Evolutionary conservation across 2,797 vertebrate genomes (phyloP), one percentile per base, ranked within the genome.

Genomic region (Spinus pinus): DNA sequence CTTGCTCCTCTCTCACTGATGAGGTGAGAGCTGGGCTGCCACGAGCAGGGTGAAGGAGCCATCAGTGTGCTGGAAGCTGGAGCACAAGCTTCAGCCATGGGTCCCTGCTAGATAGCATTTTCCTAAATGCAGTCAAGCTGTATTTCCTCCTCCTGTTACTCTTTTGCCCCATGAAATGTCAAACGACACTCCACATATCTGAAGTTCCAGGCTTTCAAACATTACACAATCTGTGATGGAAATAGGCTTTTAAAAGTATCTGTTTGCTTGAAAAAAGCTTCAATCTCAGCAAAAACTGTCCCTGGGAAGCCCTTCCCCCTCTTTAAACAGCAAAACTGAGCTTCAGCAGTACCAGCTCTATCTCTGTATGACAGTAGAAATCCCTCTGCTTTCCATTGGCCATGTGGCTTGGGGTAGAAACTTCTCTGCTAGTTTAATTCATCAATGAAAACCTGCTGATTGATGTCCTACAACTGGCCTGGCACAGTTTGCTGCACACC

Each of bases 201-300:
- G 54, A 58, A 72, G 73, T 62, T 56, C n/a, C 39, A 69, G 14
- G 31, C 49, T 88, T 84, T 53, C 77, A 58, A 86, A 37, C 25
- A 7, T 94, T 86, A 67, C 0, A 0, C 72, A 93, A 62, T 14
- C 39, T 35, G 9, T 1, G 2, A 41, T 84, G 66, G 86, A 81
- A 92, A 77, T 0, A 17, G 51, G 35, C 47, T 88, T 90, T 94
- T 79, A 66, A 62, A 86, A 41, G 8, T 19, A 39, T 51, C 44
- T 92, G 21, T 95, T 94, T 78, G 39, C 77, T 86, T n/a, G 60
- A 57, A 88, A 92, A 93, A 86, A 44, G 17, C 88, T 95, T 49
- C 83, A 57, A 6, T 53, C 62, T 44, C 35, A 33, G 54, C 8
- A 4, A 75, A 88, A 94, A 46, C 23, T 47, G 47, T 56, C 56